Conservation (phyloP, 2,797 vertebrate genomes). For the Meriones psammophilus region DNA sequence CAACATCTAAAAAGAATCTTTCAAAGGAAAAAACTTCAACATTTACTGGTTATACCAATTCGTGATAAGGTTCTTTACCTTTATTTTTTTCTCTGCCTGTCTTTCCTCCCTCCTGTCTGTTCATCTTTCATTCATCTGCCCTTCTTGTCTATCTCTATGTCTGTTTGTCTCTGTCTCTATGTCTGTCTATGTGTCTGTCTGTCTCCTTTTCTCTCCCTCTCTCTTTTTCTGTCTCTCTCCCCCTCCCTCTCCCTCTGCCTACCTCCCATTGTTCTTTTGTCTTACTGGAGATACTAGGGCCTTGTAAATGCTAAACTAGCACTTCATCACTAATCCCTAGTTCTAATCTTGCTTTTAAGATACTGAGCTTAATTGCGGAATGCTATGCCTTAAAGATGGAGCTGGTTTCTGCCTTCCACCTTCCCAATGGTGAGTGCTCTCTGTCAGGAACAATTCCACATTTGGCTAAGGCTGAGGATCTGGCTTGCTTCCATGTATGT, state of each 20-base stretch:
- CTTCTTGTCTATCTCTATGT: neutral
- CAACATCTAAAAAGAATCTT: neutral
- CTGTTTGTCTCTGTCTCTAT: no score
- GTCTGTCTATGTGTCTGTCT: neutral
- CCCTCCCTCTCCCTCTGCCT: no score
- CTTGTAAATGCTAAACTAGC: neutral
- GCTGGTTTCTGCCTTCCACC: no score
- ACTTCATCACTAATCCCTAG: neutral
- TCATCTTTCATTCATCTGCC: no score
- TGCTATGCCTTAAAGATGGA: no score
- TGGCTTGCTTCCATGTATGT: no score
- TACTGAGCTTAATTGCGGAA: neutral
- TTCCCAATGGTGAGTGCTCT: no score
- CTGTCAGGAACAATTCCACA: no score
- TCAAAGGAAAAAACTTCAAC: neutral
- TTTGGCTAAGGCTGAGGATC: no score
- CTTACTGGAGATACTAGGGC: neutral
- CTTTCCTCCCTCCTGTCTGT: neutral
- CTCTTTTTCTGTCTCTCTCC: neutral
- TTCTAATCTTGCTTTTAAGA: neutral
- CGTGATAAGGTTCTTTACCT: neutral
- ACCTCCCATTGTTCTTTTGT: neutral
- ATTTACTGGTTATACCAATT: neutral
- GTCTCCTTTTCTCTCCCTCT: neutral
- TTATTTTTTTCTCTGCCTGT: neutral